These are phyloP conservation scores for Anas platyrhynchos DNA, from an alignment of 2,113 vertebrate genomes.

Conservation along the genomic window DNA sequence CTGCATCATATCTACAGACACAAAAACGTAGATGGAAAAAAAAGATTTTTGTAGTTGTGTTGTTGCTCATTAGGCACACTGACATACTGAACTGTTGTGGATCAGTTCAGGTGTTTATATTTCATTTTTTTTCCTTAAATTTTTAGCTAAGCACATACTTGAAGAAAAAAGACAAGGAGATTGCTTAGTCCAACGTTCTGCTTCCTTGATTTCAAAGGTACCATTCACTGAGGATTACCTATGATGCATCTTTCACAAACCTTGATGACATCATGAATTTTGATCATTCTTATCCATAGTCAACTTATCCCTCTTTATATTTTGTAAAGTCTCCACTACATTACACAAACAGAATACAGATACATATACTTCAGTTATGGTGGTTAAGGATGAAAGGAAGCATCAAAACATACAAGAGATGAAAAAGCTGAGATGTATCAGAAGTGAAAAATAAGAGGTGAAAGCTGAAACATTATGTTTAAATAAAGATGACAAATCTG, in stretches of 20 bases:
- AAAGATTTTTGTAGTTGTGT: background rate
- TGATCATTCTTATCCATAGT: background rate
- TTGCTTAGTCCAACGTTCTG: background rate
- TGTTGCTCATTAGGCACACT: background rate
- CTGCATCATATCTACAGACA: background rate
- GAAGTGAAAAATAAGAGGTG: too few species aligned
- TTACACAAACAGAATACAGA: background rate
- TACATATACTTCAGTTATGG: background rate
- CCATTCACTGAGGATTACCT: background rate
- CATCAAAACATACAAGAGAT: background rate
- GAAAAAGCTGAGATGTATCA: background rate
- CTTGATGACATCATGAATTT: background rate
- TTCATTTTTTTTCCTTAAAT: background rate
- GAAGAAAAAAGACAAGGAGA: background rate
- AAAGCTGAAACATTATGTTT: background rate
- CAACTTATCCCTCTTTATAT: background rate
- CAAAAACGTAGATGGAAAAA: background rate
- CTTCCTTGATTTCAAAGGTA: background rate
- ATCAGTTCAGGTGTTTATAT: background rate
- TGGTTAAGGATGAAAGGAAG: background rate
- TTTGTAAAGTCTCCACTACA: background rate
- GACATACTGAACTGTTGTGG: background rate
- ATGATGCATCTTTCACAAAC: background rate
- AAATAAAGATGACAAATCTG: background rate
- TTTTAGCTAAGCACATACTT: background rate